Evolutionary conservation across 2,888 invertebrate genomes (phyloP), one percentile per base, ranked within the genome.

Genomic region (Latheticus oryzae): DNA sequence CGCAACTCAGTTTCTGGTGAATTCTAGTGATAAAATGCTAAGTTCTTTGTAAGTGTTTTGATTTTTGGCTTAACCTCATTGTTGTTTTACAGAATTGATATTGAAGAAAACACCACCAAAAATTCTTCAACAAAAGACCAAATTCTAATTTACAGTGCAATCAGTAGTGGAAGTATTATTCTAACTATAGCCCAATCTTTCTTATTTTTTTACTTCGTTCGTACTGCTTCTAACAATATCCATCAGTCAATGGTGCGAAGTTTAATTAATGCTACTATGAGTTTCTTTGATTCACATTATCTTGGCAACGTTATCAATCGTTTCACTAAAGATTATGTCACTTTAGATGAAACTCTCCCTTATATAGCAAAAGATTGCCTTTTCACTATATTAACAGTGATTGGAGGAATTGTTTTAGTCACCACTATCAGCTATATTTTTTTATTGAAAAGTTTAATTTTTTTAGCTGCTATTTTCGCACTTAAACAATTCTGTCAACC

Each of bases 271-370:
- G 42, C 47, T n/a, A 13, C 53, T 1, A 57, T 60, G 40, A 11
- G 30, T 2, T 58, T 65, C 40, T 56, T 50, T 8, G 53, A 55
- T 26, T 15, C 26, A 1, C 52, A 35, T 37, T 57, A 45, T 28
- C 37, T 58, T 5, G 61, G 58, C 5, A 61, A 59, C 16, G 51
- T 61, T 8, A 90, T 76, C 80, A 82, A 0, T 81, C 84, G 63
- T 81, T 91, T 50, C 85, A 76, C 58, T 76, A 94, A 59, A 84
- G 85, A 64, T 33, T 24, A 59, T 32, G 28, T 21, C 3, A 37
- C 24, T n/a, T 32, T 61, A 4, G 61, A 61, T 42, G 61, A 61
- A 33, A 16, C 15, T 23, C 7, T 59, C 11, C 56, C 35, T 26
- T 37, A 30, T 26, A 9, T 24, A 9, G 15, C 26, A 1, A 26